A percentile compares a stretch with the other conserved stretches of the same genome.
phyloP scores from a whole-genome alignment of 2,797 vertebrate genomes.

The Astyanax mexicanus region DNA sequence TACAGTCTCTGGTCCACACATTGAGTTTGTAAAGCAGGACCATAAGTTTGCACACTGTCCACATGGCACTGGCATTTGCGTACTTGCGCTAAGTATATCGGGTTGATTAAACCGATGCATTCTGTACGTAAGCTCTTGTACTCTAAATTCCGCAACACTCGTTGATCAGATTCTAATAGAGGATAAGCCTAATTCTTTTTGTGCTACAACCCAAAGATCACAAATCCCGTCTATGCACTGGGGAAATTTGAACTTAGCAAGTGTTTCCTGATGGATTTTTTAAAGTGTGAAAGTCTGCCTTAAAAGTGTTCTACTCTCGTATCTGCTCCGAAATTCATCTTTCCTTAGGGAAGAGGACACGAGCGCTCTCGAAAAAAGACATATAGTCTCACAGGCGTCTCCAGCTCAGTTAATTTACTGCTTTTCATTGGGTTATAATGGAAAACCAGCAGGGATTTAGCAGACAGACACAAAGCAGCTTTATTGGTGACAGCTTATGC shows the following conservation, averaged over 20 bases:
- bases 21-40: too few relatives aligned
- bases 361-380: slow-evolving; percentile 29
- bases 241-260: slow-evolving; percentile 2
- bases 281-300: neutral
- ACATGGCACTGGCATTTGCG: too few relatives aligned
- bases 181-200: neutral
- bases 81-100: too few relatives aligned
- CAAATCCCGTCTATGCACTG: neutral
- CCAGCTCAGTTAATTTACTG: slow-evolving; percentile 45
- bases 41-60: too few relatives aligned
- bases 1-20: too few relatives aligned
- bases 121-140: neutral
- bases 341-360: slow-evolving; percentile 25
- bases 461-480: slow-evolving; percentile 54
- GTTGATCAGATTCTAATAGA: neutral
- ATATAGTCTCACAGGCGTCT: slow-evolving; percentile 26
- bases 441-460: slow-evolving; percentile 52
- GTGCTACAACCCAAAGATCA: neutral
- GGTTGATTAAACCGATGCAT: neutral
- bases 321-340: neutral
- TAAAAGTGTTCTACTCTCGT: neutral
- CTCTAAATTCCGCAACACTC: neutral
- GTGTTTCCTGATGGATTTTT: slow-evolving; percentile 17
- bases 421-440: slow-evolving; percentile 46
- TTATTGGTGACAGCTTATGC: slow-evolving; percentile 54